A percentile compares a stretch with the other conserved stretches of the same genome.
Evolutionary conservation across 2,797 vertebrate species (phyloP).

Genomic region (Scarus forsteni): DNA sequence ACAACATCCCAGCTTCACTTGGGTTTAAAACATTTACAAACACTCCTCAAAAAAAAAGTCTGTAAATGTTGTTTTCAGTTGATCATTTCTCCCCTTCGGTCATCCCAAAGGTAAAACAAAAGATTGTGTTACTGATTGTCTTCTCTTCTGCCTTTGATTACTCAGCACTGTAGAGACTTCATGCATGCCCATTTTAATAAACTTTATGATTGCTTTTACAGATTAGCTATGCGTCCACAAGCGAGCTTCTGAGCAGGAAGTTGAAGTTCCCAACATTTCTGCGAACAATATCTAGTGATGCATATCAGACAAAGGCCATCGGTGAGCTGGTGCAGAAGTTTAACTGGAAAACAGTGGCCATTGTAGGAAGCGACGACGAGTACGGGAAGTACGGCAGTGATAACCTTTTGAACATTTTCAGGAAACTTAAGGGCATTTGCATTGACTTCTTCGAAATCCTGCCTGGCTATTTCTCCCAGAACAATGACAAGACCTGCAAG

Average conservation of each 20-base stretch:
- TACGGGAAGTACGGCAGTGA: constrained; percentile 68
- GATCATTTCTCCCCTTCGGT: too few relatives aligned
- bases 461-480: constrained; percentile 26
- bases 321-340: constrained; percentile 45
- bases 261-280: constrained; percentile 72
- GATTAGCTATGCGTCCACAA: constrained; percentile 68
- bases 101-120: too few relatives aligned
- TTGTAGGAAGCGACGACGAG: constrained; percentile 68
- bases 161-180: not conserved
- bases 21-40: too few relatives aligned
- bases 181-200: not conserved
- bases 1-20: too few relatives aligned
- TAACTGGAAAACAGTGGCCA: constrained; percentile 60
- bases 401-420: constrained; percentile 11
- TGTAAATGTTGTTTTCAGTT: too few relatives aligned
- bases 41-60: too few relatives aligned
- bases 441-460: constrained; percentile 56
- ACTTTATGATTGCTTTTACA: constrained; percentile 31
- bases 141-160: too few relatives aligned
- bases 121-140: too few relatives aligned
- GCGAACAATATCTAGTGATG: constrained; percentile 64
- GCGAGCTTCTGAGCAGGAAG: constrained; percentile 64
- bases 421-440: constrained; percentile 1
- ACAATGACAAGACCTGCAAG: rapidly evolving
- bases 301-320: constrained; percentile 61